Evolutionary conservation across 2,888 invertebrate species (phyloP).

Genomic region (Hermaeophaga mercurialis): DNA sequence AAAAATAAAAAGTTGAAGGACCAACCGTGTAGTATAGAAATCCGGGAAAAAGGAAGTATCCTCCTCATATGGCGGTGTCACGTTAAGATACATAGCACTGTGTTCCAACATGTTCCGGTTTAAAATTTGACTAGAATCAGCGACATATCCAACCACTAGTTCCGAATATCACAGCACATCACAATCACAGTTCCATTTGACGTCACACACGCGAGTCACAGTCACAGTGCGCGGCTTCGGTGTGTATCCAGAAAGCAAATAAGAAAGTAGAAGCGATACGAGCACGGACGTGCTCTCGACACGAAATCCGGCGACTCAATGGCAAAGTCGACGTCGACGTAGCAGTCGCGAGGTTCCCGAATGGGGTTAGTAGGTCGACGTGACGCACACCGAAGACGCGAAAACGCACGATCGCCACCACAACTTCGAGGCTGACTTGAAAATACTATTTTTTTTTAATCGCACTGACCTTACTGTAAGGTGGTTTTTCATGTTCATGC

Average conservation of each 20-base stretch:
- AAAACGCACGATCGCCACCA: slow-evolving; percentile 75
- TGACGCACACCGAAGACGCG: slow-evolving; percentile 60
- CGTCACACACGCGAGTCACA: slow-evolving; percentile 16
- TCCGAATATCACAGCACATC: slow-evolving; percentile 31
- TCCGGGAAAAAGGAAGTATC: slow-evolving; percentile 55
- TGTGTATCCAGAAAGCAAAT: slow-evolving; percentile 43
- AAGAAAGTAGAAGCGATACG: slow-evolving; percentile 25
- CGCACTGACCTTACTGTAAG: slow-evolving; percentile 44
- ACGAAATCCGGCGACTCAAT: slow-evolving; percentile 54
- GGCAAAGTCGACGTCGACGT: slow-evolving; percentile 49
- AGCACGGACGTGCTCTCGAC: slow-evolving; percentile 35
- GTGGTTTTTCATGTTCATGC: slow-evolving; percentile 41
- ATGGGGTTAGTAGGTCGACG: slow-evolving; percentile 73
- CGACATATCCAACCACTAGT: slow-evolving; percentile 25
- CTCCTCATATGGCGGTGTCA: slow-evolving; percentile 53
- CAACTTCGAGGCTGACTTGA: slow-evolving; percentile 47
- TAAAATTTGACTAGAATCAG: slow-evolving; percentile 29
- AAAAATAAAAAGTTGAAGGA: slow-evolving; percentile 22
- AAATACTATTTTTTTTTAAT: slow-evolving; percentile 46
- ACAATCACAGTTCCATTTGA: slow-evolving; percentile 28
- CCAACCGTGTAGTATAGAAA: slow-evolving; percentile 56
- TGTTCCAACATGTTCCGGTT: slow-evolving; percentile 52
- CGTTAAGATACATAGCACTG: slow-evolving; percentile 55
- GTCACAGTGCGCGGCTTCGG: not conserved
- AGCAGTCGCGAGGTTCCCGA: slow-evolving; percentile 60